phyloP scores from a whole-genome alignment of 64 coral and sea anemone species.

The Pachyseris speciosa region DNA sequence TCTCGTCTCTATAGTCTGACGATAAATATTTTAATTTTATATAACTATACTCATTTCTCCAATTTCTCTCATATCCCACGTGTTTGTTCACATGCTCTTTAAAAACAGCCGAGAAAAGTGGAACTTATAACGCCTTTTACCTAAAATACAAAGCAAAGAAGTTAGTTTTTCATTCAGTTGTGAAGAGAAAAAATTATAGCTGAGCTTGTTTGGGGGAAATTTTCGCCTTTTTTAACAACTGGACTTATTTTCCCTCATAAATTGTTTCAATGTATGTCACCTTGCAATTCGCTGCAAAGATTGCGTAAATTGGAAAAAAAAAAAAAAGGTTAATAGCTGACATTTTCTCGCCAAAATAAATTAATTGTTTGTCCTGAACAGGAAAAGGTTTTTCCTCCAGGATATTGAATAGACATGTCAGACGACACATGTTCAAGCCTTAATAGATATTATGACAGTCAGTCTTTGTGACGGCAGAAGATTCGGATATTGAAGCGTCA shows the following conservation, averaged over 20 bases:
- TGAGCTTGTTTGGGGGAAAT: too few relatives aligned
- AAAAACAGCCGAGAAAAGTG: neutral
- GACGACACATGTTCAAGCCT: too few relatives aligned
- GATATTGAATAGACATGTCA: conserved; percentile 15
- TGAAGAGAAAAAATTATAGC: too few relatives aligned
- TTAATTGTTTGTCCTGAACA: neutral
- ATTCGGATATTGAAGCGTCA: too few relatives aligned
- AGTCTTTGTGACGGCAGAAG: too few relatives aligned
- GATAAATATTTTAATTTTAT: conserved; percentile 20
- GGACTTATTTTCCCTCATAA: neutral
- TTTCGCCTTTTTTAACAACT: too few relatives aligned
- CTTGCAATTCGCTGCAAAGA: neutral
- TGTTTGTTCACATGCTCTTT: neutral
- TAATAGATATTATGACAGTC: too few relatives aligned
- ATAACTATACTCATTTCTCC: neutral
- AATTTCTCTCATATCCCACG: neutral
- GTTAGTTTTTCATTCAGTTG: too few relatives aligned
- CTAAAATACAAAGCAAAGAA: neutral
- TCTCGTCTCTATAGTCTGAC: neutral
- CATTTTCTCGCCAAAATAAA: neutral
- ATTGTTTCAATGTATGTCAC: neutral
- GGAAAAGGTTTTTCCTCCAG: conserved; percentile 29
- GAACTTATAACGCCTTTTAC: too few relatives aligned
- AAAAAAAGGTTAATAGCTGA: neutral
- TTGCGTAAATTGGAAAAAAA: neutral